Evolutionary conservation across 2,113 vertebrate species (phyloP).

Genomic region (Vulpes ferrilata): DNA sequence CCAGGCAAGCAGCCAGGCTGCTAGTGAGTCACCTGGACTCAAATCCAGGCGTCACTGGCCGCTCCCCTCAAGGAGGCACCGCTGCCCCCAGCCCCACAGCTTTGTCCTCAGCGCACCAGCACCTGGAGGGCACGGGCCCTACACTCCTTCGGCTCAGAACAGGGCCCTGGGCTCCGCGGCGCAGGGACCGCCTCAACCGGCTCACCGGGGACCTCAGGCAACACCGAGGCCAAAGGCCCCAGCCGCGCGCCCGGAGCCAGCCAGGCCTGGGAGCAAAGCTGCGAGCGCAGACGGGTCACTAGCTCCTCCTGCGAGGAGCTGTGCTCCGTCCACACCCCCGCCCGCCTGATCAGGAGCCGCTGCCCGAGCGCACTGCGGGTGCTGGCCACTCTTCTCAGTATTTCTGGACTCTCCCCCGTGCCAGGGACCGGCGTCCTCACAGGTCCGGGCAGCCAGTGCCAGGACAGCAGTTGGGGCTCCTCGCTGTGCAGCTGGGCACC

Average conservation of each 20-base stretch:
- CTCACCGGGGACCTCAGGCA: background rate
- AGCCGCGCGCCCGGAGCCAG: no score
- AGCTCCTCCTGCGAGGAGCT: background rate
- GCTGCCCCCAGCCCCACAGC: background rate
- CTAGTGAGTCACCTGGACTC: background rate
- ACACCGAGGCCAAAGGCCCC: background rate
- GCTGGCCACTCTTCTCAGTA: background rate
- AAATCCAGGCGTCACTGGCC: background rate
- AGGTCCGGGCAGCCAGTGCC: background rate
- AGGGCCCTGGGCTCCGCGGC: background rate
- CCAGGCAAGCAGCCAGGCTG: background rate
- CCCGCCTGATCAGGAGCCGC: no score
- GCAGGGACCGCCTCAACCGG: background rate
- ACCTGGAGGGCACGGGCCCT: fast-evolving
- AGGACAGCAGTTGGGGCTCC: background rate
- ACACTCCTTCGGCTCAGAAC: background rate
- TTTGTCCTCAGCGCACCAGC: background rate
- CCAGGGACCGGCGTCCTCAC: no score
- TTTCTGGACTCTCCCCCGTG: background rate
- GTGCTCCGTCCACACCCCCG: background rate
- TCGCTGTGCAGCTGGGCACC: background rate
- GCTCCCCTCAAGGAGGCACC: background rate
- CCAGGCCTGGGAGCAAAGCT: background rate
- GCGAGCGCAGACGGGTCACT: no score
- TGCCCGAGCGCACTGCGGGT: background rate